These are phyloP conservation scores for Caenorhabditis latens DNA, from an alignment of 1,140 invertebrate species.

Conservation along the genomic window DNA sequence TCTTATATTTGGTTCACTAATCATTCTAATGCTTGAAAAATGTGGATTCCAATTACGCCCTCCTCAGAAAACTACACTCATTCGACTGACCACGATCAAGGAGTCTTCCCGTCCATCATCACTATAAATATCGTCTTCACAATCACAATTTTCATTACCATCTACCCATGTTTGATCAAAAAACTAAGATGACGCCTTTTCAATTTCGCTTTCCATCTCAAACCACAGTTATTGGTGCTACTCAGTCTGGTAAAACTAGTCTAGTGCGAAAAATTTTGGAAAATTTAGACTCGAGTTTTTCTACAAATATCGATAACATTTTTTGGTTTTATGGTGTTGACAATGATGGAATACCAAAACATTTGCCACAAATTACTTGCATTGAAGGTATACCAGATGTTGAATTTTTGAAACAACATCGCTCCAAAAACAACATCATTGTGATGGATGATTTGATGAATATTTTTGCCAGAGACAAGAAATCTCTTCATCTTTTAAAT, in stretches of 20 bases:
- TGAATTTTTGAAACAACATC: neutral
- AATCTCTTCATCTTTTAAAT: neutral
- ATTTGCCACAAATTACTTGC: neutral
- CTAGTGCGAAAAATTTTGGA: slow-evolving; percentile 19
- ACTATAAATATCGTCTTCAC: too few relatives aligned
- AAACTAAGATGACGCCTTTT: neutral
- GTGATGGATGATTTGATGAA: neutral
- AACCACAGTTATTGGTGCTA: neutral
- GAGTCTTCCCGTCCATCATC: too few relatives aligned
- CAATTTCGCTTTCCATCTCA: neutral
- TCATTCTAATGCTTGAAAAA: too few relatives aligned
- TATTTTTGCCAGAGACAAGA: neutral
- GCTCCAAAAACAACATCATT: neutral
- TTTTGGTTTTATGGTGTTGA: slow-evolving; percentile 17
- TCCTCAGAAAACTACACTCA: too few relatives aligned
- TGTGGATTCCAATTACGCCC: neutral
- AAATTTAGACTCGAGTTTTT: neutral
- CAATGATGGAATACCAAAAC: neutral
- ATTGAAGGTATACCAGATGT: slow-evolving; percentile 12
- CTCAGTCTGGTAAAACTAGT: slow-evolving; percentile 1
- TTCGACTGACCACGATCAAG: too few relatives aligned
- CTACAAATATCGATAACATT: neutral
- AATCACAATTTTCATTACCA: too few relatives aligned
- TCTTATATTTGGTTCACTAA: too few relatives aligned
- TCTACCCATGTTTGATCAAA: too few relatives aligned